A percentile compares a stretch with the other conserved stretches of the same genome.
Evolutionary conservation across 2,888 invertebrate genomes (phyloP).

Genomic region (Cyclophora punctaria): DNA sequence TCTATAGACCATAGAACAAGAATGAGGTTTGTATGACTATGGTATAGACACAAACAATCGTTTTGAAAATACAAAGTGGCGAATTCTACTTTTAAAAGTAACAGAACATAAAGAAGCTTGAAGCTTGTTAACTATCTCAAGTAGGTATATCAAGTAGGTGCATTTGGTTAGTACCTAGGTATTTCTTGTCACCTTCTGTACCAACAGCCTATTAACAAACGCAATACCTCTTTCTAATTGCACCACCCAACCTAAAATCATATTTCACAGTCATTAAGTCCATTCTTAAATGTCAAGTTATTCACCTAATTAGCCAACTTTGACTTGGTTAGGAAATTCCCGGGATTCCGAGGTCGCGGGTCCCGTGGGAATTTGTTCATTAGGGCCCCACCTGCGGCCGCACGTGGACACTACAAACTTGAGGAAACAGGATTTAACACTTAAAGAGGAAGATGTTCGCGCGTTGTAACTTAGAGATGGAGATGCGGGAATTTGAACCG

Average conservation of each 20-base stretch:
- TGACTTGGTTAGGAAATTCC: constrained; percentile 12
- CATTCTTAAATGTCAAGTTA: constrained; percentile 31
- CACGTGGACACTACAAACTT: constrained; percentile 46
- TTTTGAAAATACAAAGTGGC: too few relatives aligned
- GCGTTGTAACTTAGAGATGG: neutral
- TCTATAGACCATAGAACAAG: too few relatives aligned
- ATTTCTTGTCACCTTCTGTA: neutral
- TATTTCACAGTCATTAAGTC: constrained; percentile 21
- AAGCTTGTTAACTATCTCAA: too few relatives aligned
- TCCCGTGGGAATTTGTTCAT: constrained; percentile 52
- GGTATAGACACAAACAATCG: too few relatives aligned
- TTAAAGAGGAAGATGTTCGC: constrained; percentile 12
- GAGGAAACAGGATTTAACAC: constrained; percentile 57
- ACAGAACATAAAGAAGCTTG: too few relatives aligned
- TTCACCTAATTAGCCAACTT: constrained; percentile 27
- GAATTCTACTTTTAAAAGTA: too few relatives aligned
- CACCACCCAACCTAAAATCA: constrained; percentile 3
- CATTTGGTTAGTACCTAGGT: too few relatives aligned
- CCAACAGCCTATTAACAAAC: neutral
- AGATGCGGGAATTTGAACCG: too few relatives aligned
- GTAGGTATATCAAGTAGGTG: too few relatives aligned
- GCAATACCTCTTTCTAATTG: neutral
- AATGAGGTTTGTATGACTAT: too few relatives aligned
- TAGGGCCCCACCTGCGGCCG: constrained; percentile 38
- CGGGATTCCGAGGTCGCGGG: constrained; percentile 35